Percentiles rank a stretch among this genome's conserved stretches.
Conservation (phyloP, 2,888 invertebrate genomes). For the Heliconius charithonia region DNA sequence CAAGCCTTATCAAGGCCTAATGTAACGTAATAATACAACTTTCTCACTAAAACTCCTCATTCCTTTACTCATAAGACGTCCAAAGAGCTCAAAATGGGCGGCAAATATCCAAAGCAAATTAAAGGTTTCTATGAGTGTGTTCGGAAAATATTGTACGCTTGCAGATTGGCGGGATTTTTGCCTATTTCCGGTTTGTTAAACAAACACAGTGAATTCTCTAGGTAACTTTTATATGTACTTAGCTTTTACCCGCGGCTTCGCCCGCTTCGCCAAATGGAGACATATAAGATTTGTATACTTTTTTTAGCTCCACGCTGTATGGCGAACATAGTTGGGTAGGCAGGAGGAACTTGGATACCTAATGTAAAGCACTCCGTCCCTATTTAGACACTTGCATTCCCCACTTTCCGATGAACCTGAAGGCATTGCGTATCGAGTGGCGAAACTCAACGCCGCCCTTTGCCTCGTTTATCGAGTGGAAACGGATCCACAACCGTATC, state of each 20-base stretch:
- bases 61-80: conserved; percentile 3
- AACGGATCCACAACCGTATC: no score
- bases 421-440: no score
- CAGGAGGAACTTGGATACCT: no score
- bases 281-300: no score
- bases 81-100: conserved; percentile 26
- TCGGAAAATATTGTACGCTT: conserved; percentile 33
- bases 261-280: no score
- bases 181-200: conserved; percentile 44
- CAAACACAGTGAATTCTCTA: conserved; percentile 31
- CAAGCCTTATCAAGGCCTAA: background rate
- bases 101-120: conserved; percentile 16
- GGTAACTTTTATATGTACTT: conserved; percentile 31
- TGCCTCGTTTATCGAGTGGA: no score
- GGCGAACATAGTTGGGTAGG: no score
- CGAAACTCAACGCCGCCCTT: no score
- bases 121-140: conserved; percentile 43
- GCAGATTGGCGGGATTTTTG: conserved; percentile 40
- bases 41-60: background rate
- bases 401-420: no score
- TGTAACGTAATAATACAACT: conserved; percentile 7
- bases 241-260: background rate
- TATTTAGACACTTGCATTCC: no score
- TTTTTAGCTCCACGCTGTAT: no score
- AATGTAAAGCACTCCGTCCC: no score